Conservation (phyloP, 2,113 vertebrate genomes). For the Pithys albifrons region DNA sequence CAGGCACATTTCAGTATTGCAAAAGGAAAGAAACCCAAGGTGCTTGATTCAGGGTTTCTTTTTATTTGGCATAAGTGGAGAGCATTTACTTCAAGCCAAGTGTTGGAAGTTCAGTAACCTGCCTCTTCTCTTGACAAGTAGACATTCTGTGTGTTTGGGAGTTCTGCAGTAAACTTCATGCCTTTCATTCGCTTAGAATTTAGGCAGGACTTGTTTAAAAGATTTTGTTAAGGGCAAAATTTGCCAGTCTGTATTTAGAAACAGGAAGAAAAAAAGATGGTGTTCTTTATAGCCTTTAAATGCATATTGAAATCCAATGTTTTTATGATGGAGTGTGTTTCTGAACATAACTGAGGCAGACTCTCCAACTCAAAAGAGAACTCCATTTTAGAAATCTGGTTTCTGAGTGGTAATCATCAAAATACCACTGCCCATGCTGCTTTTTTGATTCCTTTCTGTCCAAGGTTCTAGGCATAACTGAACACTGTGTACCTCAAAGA, state of each 20-base stretch:
- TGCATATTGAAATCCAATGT: not conserved
- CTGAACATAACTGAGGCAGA: not conserved
- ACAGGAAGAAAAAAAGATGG: not conserved
- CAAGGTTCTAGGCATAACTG: not conserved
- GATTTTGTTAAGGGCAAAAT: not conserved
- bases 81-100: not conserved
- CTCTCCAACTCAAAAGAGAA: not conserved
- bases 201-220: not conserved
- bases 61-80: not conserved
- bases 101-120: not conserved
- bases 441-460: not conserved
- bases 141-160: not conserved
- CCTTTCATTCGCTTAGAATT: not conserved
- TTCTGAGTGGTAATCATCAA: not conserved
- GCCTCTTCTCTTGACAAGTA: not conserved
- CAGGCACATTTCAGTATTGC: constrained; percentile 65
- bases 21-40: constrained; percentile 53
- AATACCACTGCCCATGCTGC: not conserved
- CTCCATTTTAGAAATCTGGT: not conserved
- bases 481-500: not conserved
- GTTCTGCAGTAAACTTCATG: not conserved
- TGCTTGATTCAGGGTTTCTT: constrained; percentile 57
- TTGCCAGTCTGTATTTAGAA: not conserved
- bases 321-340: not conserved
- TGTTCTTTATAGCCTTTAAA: not conserved